Conservation (phyloP, 2,888 invertebrate species). For the Apomyelois bistriatella region DNA sequence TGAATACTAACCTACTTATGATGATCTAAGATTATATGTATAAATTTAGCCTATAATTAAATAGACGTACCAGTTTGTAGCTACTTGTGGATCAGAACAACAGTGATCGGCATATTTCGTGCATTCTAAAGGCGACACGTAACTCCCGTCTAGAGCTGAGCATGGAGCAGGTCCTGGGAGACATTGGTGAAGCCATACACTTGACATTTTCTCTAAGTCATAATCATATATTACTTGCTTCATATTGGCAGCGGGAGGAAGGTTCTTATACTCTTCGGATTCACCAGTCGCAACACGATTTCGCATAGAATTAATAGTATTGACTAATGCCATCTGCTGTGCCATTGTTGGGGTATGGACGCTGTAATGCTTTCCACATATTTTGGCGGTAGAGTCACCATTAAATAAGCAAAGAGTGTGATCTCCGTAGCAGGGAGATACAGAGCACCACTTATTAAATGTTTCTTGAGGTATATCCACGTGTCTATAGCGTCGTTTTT, state of each 20-base stretch:
- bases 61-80: neutral
- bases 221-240: conserved; percentile 61
- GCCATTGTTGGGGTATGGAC: conserved; percentile 41
- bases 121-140: conserved; percentile 62
- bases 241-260: conserved; percentile 65
- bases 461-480: neutral
- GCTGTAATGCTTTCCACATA: conserved; percentile 46
- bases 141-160: conserved; percentile 52
- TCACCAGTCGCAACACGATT: conserved; percentile 58
- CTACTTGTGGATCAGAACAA: conserved; percentile 28
- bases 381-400: conserved; percentile 34
- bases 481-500: neutral
- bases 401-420: conserved; percentile 66
- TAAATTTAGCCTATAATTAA: too few relatives aligned
- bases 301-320: conserved; percentile 65
- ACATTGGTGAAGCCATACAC: conserved; percentile 62
- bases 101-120: conserved; percentile 56
- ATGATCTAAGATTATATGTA: too few relatives aligned
- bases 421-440: conserved; percentile 63
- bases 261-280: conserved; percentile 43
- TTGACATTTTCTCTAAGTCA: conserved; percentile 60
- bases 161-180: conserved; percentile 64
- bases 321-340: conserved; percentile 51
- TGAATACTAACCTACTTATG: too few relatives aligned
- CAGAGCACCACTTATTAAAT: conserved; percentile 60